phyloP scores from a whole-genome alignment of 2,113 vertebrate species.

The Mesitornis unicolor region DNA sequence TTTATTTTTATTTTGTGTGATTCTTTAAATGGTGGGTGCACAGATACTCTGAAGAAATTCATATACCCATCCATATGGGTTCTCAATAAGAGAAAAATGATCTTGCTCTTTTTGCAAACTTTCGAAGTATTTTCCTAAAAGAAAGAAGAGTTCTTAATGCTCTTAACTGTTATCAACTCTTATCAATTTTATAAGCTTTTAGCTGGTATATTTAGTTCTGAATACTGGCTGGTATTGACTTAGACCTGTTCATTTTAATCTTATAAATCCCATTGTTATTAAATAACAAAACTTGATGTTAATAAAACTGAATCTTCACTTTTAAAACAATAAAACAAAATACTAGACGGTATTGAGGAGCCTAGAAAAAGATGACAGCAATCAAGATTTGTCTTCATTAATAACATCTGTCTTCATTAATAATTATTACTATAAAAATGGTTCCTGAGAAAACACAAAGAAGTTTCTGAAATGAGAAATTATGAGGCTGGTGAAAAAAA shows the following conservation, averaged over 20 bases:
- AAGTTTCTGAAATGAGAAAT: background rate
- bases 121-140: background rate
- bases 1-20: background rate
- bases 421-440: background rate
- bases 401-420: background rate
- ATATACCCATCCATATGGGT: background rate
- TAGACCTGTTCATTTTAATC: background rate
- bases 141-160: background rate
- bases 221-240: background rate
- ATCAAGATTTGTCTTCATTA: background rate
- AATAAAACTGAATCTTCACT: background rate
- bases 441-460: background rate
- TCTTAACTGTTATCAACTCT: background rate
- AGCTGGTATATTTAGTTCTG: background rate
- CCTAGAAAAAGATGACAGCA: background rate
- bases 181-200: background rate
- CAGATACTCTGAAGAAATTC: background rate
- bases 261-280: background rate
- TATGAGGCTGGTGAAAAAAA: background rate
- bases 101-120: background rate
- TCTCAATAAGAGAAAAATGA: background rate
- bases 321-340: background rate
- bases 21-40: background rate
- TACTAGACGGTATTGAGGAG: background rate
- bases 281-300: background rate